phyloP scores from a whole-genome alignment of 2,113 vertebrate species.

The Crotalus tigris region DNA sequence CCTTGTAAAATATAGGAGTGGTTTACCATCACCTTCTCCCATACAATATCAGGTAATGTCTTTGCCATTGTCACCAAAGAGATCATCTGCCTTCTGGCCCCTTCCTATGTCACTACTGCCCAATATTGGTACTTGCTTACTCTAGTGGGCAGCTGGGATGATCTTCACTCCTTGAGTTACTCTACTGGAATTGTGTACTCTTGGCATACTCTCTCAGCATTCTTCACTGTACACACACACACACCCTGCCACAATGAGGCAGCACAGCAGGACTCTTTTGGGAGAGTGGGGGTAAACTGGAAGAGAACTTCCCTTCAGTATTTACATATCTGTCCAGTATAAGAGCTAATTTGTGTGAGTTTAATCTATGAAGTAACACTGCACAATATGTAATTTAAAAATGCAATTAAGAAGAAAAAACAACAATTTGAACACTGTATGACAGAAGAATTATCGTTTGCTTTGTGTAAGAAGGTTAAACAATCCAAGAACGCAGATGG shows the following conservation, averaged over 20 bases:
- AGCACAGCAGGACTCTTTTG: background rate
- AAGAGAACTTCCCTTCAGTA: background rate
- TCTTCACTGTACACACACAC: background rate
- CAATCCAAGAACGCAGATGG: background rate
- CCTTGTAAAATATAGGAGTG: background rate
- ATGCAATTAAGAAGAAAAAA: background rate
- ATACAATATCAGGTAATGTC: background rate
- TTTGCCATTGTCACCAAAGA: background rate
- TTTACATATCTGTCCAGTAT: background rate
- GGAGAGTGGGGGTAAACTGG: background rate
- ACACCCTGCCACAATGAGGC: background rate
- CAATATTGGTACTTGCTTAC: background rate
- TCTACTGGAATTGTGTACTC: background rate
- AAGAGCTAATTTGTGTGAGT: background rate
- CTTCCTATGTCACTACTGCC: background rate
- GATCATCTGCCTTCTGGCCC: background rate
- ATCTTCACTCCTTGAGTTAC: background rate
- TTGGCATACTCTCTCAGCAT: background rate
- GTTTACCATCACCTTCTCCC: background rate
- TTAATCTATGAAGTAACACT: background rate
- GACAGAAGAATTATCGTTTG: background rate
- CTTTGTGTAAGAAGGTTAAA: background rate
- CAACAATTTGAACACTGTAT: background rate
- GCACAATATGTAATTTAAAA: background rate
- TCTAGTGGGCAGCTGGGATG: background rate